Evolutionary conservation across 2,797 vertebrate species (phyloP).

Genomic region (Periophthalmus magnuspinnatus): DNA sequence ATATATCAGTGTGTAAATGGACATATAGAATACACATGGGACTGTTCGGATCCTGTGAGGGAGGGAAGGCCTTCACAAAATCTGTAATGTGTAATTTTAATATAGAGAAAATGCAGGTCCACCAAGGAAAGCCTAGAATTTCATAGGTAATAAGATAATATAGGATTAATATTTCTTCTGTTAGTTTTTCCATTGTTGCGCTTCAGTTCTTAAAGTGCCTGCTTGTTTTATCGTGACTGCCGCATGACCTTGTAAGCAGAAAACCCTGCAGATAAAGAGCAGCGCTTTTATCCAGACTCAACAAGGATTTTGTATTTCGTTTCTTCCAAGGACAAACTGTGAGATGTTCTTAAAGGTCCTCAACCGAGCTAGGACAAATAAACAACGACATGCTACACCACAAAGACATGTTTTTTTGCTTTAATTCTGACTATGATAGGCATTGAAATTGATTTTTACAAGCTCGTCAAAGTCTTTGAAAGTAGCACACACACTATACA

Average conservation of each 20-base stretch:
- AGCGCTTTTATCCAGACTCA: conserved; percentile 40
- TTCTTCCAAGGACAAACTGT: conserved; percentile 40
- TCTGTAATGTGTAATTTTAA: not conserved
- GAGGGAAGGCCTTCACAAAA: not conserved
- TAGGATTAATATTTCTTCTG: not conserved
- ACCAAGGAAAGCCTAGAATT: no score
- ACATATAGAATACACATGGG: conserved; percentile 14
- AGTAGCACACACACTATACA: no score
- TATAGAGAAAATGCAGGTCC: no score
- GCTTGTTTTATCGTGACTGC: not conserved
- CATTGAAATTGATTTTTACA: no score
- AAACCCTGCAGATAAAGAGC: not conserved
- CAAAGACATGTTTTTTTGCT: not conserved
- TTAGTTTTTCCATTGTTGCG: not conserved
- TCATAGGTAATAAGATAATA: not conserved
- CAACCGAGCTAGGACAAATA: conserved; percentile 3
- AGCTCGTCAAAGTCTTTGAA: no score
- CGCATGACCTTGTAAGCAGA: conserved; percentile 28
- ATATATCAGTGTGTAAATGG: conserved; percentile 43
- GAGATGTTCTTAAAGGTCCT: conserved; percentile 12
- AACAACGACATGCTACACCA: conserved; percentile 1
- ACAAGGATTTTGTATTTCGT: conserved; percentile 45
- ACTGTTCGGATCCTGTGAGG: no score
- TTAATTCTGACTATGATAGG: not conserved
- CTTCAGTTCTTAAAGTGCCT: not conserved